Evolutionary conservation across 2,797 vertebrate species (phyloP).

Genomic region (Muscicapa striata): DNA sequence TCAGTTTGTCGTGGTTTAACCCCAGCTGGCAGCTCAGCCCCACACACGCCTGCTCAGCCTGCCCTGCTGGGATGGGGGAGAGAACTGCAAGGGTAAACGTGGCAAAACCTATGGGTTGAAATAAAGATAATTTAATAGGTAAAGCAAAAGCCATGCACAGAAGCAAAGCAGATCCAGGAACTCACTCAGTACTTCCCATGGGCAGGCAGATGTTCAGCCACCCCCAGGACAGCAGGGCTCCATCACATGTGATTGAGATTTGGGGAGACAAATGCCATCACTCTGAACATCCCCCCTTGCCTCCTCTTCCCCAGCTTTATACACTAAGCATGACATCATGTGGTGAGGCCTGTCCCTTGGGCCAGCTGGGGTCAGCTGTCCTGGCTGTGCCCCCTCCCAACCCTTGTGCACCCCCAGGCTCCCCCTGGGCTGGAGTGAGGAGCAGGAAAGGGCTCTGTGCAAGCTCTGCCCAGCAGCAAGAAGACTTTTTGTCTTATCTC

Average conservation of each 20-base stretch:
- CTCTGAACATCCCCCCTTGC: too few relatives aligned
- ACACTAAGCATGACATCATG: background rate
- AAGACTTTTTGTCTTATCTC: background rate
- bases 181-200: background rate
- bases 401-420: too few relatives aligned
- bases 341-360: background rate
- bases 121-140: background rate
- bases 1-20: background rate
- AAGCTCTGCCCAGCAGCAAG: background rate
- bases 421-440: background rate
- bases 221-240: background rate
- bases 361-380: background rate
- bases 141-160: background rate
- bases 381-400: background rate
- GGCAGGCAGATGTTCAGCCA: background rate
- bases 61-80: too few relatives aligned
- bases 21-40: background rate
- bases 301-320: background rate
- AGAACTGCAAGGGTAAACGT: rapidly evolving
- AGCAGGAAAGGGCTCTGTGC: background rate
- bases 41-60: background rate
- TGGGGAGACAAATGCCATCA: background rate
- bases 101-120: background rate
- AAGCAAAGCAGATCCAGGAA: background rate
- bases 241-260: rapidly evolving